A percentile compares a stretch with the other conserved stretches of the same genome.
Conservation (phyloP, 92 coral and sea anemone genomes). For the Paragorgia papillata region DNA sequence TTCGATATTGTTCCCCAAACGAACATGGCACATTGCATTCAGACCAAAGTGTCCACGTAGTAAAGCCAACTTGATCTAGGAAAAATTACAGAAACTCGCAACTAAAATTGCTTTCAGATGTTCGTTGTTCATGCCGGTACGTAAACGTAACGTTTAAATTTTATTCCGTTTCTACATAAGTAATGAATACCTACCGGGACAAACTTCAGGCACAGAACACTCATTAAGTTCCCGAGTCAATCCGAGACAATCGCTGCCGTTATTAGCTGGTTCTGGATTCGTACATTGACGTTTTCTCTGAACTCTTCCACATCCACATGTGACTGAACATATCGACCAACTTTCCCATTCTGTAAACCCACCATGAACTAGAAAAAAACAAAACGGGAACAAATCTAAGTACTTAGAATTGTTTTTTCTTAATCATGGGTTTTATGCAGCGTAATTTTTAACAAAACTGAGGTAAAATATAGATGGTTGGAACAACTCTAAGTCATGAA, state of each 20-base stretch:
- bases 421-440: too few relatives aligned
- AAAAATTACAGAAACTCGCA: not conserved
- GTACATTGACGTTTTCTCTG: conserved; percentile 4
- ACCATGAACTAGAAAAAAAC: conserved; percentile 10
- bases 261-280: conserved; percentile 20
- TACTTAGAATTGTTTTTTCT: too few relatives aligned
- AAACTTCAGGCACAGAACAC: not conserved
- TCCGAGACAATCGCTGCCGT: conserved; percentile 10
- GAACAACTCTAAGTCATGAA: too few relatives aligned
- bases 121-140: too few relatives aligned
- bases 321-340: conserved; percentile 18
- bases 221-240: not conserved
- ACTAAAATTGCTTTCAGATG: not conserved
- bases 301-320: conserved; percentile 11
- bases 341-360: conserved; percentile 12
- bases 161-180: not conserved
- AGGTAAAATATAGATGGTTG: too few relatives aligned
- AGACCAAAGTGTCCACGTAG: conserved; percentile 15
- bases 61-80: conserved; percentile 14
- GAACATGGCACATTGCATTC: not conserved
- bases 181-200: not conserved
- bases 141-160: too few relatives aligned
- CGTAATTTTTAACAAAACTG: too few relatives aligned
- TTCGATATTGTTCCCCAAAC: not conserved
- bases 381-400: not conserved